These are phyloP conservation scores for Camptogramma bilineatum DNA, from an alignment of 2,888 invertebrate species.

Conservation along the genomic window DNA sequence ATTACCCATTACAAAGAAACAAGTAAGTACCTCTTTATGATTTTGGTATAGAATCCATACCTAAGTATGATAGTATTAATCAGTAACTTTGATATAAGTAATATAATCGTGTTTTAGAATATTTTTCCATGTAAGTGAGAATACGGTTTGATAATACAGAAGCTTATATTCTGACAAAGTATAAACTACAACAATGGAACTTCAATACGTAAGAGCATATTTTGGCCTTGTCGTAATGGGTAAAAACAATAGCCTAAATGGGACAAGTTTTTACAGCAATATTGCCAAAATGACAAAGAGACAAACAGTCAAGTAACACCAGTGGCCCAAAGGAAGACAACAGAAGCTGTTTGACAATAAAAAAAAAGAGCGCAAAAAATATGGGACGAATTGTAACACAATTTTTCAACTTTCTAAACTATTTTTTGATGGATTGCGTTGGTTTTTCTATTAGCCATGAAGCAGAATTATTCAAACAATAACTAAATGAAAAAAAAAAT, in stretches of 20 bases:
- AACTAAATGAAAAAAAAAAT: not conserved
- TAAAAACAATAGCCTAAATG: constrained; percentile 59
- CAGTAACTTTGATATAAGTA: too few relatives aligned
- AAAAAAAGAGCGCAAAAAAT: constrained; percentile 61
- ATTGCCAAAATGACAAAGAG: constrained; percentile 67
- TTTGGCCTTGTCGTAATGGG: constrained; percentile 50
- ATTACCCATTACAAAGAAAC: too few relatives aligned
- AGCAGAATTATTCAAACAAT: not conserved
- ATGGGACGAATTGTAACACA: constrained; percentile 40
- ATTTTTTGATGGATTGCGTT: constrained; percentile 41
- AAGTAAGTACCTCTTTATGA: too few relatives aligned
- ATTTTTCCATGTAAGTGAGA: not conserved
- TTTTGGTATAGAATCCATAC: too few relatives aligned
- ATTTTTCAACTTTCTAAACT: constrained; percentile 42
- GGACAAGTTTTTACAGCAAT: constrained; percentile 62
- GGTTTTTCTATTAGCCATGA: constrained; percentile 3
- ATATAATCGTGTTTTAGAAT: not conserved
- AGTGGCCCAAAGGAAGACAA: constrained; percentile 74
- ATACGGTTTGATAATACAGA: not conserved
- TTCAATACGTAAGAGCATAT: constrained; percentile 28
- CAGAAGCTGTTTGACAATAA: constrained; percentile 70
- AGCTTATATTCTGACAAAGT: constrained; percentile 15
- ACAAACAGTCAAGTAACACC: constrained; percentile 75
- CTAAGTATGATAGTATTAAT: not conserved
- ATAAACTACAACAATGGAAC: constrained; percentile 18